A percentile compares a stretch with the other conserved stretches of the same genome.
phyloP scores from a whole-genome alignment of 1,140 invertebrate genomes.

The Cecropterus lyciades region DNA sequence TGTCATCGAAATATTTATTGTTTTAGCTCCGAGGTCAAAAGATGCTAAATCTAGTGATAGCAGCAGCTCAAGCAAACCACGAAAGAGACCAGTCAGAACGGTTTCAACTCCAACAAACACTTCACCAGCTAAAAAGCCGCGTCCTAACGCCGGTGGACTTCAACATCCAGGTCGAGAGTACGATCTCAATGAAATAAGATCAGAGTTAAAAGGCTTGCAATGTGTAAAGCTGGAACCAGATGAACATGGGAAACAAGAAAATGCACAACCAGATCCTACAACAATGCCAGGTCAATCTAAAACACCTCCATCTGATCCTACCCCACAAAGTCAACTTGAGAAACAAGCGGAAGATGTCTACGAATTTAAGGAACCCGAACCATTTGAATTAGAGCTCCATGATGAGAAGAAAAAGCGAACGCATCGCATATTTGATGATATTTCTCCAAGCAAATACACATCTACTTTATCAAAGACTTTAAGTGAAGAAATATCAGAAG shows the following conservation, averaged over 20 bases:
- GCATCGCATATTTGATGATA: slow-evolving; percentile 85
- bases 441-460: slow-evolving; percentile 81
- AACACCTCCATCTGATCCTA: slow-evolving; percentile 53
- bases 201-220: slow-evolving; percentile 91
- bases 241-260: slow-evolving; percentile 72
- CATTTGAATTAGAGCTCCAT: slow-evolving; percentile 91
- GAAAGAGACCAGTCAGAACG: slow-evolving; percentile 67
- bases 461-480: slow-evolving; percentile 73
- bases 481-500: slow-evolving; percentile 78
- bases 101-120: slow-evolving; percentile 55
- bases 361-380: slow-evolving; percentile 95
- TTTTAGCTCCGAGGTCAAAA: slow-evolving; percentile 64
- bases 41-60: slow-evolving; percentile 73
- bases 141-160: slow-evolving; percentile 48
- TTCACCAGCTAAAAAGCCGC: slow-evolving; percentile 64
- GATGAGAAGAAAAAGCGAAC: slow-evolving; percentile 86
- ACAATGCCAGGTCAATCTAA: slow-evolving; percentile 42
- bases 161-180: slow-evolving; percentile 86
- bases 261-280: slow-evolving; percentile 61
- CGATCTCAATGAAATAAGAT: slow-evolving; percentile 93
- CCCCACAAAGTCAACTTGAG: slow-evolving; percentile 55
- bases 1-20: slow-evolving; percentile 16
- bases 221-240: slow-evolving; percentile 77
- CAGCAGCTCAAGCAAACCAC: slow-evolving; percentile 68
- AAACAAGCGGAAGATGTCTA: slow-evolving; percentile 90